Conservation (phyloP, 2,797 vertebrate species). For the Notamacropus eugenii region DNA sequence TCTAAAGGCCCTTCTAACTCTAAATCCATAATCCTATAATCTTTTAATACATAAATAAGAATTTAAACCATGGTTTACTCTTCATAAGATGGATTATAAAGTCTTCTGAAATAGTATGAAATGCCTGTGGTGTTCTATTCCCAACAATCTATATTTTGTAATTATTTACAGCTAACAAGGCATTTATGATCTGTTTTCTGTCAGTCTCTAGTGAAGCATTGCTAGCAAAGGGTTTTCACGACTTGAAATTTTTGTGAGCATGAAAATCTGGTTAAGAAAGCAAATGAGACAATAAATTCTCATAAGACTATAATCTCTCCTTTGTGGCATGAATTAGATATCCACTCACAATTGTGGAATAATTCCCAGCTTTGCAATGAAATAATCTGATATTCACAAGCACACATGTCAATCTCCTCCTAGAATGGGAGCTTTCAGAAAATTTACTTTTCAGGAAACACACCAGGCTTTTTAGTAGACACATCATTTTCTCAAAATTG, state of each 20-base stretch:
- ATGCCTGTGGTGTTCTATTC: slow-evolving; percentile 53
- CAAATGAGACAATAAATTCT: slow-evolving; percentile 69
- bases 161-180: slow-evolving; percentile 75
- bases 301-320: slow-evolving; percentile 73
- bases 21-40: background rate
- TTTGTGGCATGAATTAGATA: slow-evolving; percentile 76
- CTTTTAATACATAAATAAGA: slow-evolving; percentile 60
- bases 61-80: slow-evolving; percentile 52
- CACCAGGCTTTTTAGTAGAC: slow-evolving; percentile 49
- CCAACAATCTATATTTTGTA: slow-evolving; percentile 61
- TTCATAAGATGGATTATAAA: slow-evolving; percentile 62
- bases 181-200: slow-evolving; percentile 72
- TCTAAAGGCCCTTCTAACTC: background rate
- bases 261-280: slow-evolving; percentile 76
- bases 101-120: slow-evolving; percentile 5
- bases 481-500: slow-evolving; percentile 59
- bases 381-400: slow-evolving; percentile 60
- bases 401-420: slow-evolving; percentile 63
- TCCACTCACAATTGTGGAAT: slow-evolving; percentile 75
- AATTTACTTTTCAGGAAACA: slow-evolving; percentile 63
- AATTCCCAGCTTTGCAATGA: slow-evolving; percentile 73
- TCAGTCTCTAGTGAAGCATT: slow-evolving; percentile 67
- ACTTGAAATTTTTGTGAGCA: slow-evolving; percentile 69
- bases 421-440: slow-evolving; percentile 58
- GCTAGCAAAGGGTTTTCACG: slow-evolving; percentile 70